A percentile compares a stretch with the other conserved stretches of the same genome.
Conservation (phyloP, 2,888 invertebrate species). For the Steinernema hermaphroditum region DNA sequence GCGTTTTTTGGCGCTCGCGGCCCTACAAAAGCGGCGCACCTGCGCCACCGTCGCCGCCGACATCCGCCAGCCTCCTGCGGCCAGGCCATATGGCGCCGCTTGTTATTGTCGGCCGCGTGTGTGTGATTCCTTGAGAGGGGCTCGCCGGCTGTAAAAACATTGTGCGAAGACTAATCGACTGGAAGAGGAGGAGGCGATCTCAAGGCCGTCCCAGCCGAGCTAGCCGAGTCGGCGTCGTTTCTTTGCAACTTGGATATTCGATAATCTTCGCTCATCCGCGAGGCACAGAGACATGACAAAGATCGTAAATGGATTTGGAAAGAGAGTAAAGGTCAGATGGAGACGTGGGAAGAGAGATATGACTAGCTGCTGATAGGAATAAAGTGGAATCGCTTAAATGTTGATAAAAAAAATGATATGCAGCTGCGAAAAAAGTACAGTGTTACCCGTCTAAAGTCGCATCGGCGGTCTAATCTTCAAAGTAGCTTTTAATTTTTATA, state of each 20-base stretch:
- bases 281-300: background rate
- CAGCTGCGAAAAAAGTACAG: too few relatives aligned
- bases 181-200: background rate
- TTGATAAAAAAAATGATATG: too few relatives aligned
- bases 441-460: too few relatives aligned
- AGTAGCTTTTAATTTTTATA: too few relatives aligned
- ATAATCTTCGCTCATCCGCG: conserved; percentile 6
- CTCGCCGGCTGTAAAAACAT: conserved; percentile 28
- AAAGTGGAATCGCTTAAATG: too few relatives aligned
- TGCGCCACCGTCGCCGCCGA: conserved; percentile 15
- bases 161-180: conserved; percentile 29
- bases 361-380: too few relatives aligned
- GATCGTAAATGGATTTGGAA: too few relatives aligned
- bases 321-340: too few relatives aligned
- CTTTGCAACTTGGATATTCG: conserved; percentile 3
- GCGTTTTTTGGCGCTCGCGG: conserved; percentile 18
- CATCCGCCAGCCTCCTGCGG: conserved; percentile 7
- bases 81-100: conserved; percentile 18
- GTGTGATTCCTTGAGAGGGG: background rate
- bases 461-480: too few relatives aligned
- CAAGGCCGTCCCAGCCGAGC: conserved; percentile 1
- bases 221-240: conserved; percentile 1
- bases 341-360: too few relatives aligned
- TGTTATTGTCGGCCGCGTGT: conserved; percentile 7
- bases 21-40: conserved; percentile 27